These are phyloP conservation scores for Neoaliturus tenellus DNA, from an alignment of 2,888 invertebrate species.

Conservation along the genomic window DNA sequence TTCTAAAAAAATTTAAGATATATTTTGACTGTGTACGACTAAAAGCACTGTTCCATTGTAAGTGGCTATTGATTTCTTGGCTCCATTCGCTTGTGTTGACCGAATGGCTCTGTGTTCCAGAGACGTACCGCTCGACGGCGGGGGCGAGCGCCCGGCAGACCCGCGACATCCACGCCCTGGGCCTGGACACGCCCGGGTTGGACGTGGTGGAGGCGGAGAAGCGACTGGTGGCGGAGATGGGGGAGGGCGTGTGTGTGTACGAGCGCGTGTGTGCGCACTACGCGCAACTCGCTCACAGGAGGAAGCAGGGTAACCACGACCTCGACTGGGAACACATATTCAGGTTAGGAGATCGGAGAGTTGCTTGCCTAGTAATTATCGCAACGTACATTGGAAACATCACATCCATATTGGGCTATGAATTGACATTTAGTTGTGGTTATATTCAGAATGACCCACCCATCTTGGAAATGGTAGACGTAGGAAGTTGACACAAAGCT, in stretches of 20 bases:
- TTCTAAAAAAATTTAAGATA: too few relatives aligned
- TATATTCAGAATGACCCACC: too few relatives aligned
- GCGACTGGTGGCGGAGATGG: conserved; percentile 85
- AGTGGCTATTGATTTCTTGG: too few relatives aligned
- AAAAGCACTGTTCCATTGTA: too few relatives aligned
- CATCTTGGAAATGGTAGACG: too few relatives aligned
- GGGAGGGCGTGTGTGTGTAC: conserved; percentile 86
- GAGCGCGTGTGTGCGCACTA: conserved; percentile 86
- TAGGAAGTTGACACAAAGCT: too few relatives aligned
- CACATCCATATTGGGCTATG: too few relatives aligned
- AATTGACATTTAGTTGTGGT: too few relatives aligned
- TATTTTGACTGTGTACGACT: too few relatives aligned
- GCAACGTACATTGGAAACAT: too few relatives aligned
- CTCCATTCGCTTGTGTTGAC: too few relatives aligned
- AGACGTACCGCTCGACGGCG: conserved; percentile 29
- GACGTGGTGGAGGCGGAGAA: conserved; percentile 87
- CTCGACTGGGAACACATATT: conserved; percentile 87
- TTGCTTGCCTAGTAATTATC: too few relatives aligned
- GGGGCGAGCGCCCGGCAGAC: conserved; percentile 27
- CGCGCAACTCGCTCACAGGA: conserved; percentile 76
- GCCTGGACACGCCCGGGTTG: conserved; percentile 64
- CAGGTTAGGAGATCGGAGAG: conserved; percentile 79
- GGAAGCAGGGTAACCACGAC: conserved; percentile 70
- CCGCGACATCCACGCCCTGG: conserved; percentile 32
- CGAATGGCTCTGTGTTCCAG: neutral